A percentile compares a stretch with the other conserved stretches of the same genome.
phyloP scores from a whole-genome alignment of 2,113 vertebrate genomes.

The Circaetus gallicus region DNA sequence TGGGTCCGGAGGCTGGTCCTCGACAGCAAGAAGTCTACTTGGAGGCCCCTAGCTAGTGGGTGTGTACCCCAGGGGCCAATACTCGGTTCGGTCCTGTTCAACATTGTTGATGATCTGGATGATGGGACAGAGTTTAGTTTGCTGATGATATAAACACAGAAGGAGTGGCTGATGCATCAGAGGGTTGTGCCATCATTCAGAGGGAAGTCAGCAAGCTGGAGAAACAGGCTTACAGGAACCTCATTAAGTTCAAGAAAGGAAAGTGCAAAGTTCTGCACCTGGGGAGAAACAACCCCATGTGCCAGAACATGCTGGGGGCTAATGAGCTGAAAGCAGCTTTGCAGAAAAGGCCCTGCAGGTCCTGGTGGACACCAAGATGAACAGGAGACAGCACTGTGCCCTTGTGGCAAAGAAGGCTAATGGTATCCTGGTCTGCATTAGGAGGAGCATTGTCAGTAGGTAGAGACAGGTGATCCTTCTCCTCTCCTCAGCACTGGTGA shows the following conservation, averaged over 20 bases:
- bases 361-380: not conserved
- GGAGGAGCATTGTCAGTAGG: not conserved
- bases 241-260: not conserved
- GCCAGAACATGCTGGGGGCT: not conserved
- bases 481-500: not conserved
- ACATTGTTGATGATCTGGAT: not conserved
- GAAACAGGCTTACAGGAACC: not conserved
- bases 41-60: accelerated
- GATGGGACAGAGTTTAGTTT: not conserved
- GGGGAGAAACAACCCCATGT: not conserved
- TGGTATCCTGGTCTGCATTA: not conserved
- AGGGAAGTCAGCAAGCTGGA: not conserved
- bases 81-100: accelerated
- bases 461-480: not conserved
- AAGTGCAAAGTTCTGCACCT: not conserved
- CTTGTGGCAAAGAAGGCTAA: not conserved
- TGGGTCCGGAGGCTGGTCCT: not conserved
- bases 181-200: not conserved
- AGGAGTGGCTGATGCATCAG: not conserved
- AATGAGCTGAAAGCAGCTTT: not conserved
- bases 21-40: not conserved
- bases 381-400: not conserved
- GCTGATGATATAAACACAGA: not conserved
- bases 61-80: not conserved
- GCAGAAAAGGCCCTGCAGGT: not conserved